Percentiles rank a stretch among this genome's conserved stretches.
phyloP scores from a whole-genome alignment of 1,140 invertebrate species.

The Drosophila equinoxialis region DNA sequence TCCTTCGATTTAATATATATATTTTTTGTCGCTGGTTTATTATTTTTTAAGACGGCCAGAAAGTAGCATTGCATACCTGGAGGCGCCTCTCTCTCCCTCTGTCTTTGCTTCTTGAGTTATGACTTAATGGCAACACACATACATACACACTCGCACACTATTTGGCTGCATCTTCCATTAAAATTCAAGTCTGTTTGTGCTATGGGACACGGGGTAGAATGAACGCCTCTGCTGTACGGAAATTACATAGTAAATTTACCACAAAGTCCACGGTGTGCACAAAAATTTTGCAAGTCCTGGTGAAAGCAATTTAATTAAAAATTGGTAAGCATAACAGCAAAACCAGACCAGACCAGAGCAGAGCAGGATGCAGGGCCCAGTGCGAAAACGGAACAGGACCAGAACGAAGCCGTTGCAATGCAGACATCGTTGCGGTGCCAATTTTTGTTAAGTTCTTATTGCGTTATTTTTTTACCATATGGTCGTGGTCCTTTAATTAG shows the following conservation, averaged over 20 bases:
- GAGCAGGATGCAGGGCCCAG: neutral
- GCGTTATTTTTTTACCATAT: neutral
- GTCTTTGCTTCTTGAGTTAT: constrained; percentile 51
- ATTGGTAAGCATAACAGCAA: neutral
- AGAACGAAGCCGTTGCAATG: constrained; percentile 9
- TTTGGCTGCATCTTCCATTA: constrained; percentile 60
- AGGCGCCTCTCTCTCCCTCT: constrained; percentile 24
- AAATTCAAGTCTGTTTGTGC: constrained; percentile 68
- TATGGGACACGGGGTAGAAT: constrained; percentile 33
- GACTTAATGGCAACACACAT: constrained; percentile 51
- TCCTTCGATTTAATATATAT: constrained; percentile 29
- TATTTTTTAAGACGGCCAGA: constrained; percentile 55
- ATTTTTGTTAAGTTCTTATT: constrained; percentile 8
- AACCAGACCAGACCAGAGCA: neutral
- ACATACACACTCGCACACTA: neutral
- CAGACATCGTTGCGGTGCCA: constrained; percentile 19
- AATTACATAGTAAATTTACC: constrained; percentile 63
- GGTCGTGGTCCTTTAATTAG: constrained; percentile 41
- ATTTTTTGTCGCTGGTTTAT: constrained; percentile 33
- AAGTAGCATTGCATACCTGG: constrained; percentile 45
- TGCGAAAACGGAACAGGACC: neutral
- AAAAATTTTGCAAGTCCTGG: constrained; percentile 19
- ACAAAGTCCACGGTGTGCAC: constrained; percentile 48
- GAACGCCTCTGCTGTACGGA: constrained; percentile 21
- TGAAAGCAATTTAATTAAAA: constrained; percentile 55